These are phyloP conservation scores for Brachyalestes nurse DNA, from an alignment of 2,797 vertebrate genomes.

Conservation along the genomic window DNA sequence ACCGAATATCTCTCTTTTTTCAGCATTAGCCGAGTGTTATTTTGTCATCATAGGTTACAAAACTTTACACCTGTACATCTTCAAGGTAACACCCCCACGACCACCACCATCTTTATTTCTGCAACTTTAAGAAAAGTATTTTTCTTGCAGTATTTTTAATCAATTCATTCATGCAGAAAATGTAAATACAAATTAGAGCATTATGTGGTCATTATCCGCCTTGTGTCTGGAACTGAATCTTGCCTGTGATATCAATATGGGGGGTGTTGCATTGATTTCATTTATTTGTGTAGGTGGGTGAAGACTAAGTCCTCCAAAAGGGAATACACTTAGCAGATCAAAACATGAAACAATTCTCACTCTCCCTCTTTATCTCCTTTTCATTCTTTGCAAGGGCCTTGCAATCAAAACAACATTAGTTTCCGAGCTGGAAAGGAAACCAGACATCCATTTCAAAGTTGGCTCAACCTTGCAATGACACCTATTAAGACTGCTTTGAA, in stretches of 20 bases:
- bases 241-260: background rate
- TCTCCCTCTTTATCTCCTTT: constrained; percentile 10
- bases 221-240: background rate
- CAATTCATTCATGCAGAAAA: too few relatives aligned
- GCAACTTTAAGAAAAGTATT: too few relatives aligned
- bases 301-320: background rate
- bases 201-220: background rate
- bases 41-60: too few relatives aligned
- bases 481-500: constrained; percentile 75
- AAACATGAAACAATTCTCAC: background rate
- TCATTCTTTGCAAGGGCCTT: background rate
- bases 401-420: constrained; percentile 48
- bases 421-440: constrained; percentile 58
- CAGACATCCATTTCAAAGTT: constrained; percentile 62
- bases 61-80: too few relatives aligned
- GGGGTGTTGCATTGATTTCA: background rate
- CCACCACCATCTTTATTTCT: too few relatives aligned
- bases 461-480: constrained; percentile 68
- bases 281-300: background rate
- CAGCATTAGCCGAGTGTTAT: too few relatives aligned
- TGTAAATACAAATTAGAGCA: background rate
- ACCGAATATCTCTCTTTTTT: too few relatives aligned
- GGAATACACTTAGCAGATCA: background rate
- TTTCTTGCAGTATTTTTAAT: too few relatives aligned
- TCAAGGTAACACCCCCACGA: too few relatives aligned